These are phyloP conservation scores for Sphecodes monilicornis DNA, from an alignment of 2,888 invertebrate genomes.

Conservation along the genomic window DNA sequence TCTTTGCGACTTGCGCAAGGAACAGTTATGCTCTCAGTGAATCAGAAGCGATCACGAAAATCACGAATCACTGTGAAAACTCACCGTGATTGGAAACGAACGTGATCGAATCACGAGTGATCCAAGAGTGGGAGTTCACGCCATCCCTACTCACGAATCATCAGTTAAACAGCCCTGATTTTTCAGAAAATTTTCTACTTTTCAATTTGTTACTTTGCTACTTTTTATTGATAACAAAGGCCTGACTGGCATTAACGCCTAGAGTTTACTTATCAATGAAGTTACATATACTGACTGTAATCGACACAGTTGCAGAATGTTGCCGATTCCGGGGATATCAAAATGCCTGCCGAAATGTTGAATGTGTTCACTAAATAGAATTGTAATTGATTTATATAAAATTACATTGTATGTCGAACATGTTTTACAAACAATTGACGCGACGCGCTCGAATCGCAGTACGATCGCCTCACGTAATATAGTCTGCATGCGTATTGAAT, in stretches of 20 bases:
- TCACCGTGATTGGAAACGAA: too few species aligned
- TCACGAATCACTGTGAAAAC: too few species aligned
- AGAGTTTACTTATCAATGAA: background rate
- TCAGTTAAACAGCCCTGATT: too few species aligned
- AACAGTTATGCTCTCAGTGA: too few species aligned
- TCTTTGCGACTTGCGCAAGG: too few species aligned
- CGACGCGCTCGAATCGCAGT: constrained; percentile 21
- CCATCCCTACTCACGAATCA: too few species aligned
- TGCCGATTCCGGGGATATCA: background rate
- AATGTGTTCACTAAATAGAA: background rate
- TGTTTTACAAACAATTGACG: background rate
- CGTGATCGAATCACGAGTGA: too few species aligned
- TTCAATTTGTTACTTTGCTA: background rate
- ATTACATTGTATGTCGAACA: background rate
- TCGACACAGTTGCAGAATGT: background rate
- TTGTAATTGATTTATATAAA: background rate
- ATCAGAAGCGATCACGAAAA: too few species aligned
- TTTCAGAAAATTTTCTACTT: background rate
- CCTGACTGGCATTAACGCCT: background rate
- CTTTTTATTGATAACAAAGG: background rate
- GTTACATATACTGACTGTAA: background rate
- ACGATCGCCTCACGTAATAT: background rate
- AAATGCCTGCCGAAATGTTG: background rate
- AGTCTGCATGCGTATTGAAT: constrained; percentile 9
- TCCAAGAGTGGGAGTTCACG: too few species aligned